A percentile compares a stretch with the other conserved stretches of the same genome.
phyloP scores from a whole-genome alignment of 2,888 invertebrate genomes.

The Drosophila macrospina region DNA sequence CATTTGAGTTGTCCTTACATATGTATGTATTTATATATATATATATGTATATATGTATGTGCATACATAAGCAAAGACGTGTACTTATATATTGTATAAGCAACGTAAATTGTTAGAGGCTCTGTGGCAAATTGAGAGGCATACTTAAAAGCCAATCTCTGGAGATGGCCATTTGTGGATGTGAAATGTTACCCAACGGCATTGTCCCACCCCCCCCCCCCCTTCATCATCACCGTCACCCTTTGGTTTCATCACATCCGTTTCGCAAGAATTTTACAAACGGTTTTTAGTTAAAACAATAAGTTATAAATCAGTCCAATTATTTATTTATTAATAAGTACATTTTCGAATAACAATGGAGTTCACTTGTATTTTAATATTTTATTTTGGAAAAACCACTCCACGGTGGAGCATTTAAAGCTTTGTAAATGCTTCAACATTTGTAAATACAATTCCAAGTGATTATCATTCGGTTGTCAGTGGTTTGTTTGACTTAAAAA shows the following conservation, averaged over 20 bases:
- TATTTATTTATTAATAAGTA: not conserved
- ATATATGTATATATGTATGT: constrained; percentile 7
- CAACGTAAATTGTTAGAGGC: constrained; percentile 41
- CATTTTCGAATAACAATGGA: constrained; percentile 1
- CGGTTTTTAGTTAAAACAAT: constrained; percentile 15
- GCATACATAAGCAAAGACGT: constrained; percentile 17
- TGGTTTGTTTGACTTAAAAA: not conserved
- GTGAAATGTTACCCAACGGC: constrained; percentile 46
- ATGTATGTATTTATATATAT: not conserved
- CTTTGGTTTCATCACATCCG: not conserved
- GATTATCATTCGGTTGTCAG: not conserved
- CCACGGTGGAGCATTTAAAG: not conserved
- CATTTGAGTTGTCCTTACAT: constrained; percentile 64
- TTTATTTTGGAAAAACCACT: constrained; percentile 11
- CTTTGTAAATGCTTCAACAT: not conserved
- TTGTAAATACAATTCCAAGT: not conserved
- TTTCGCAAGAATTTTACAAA: constrained; percentile 11
- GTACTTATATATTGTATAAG: constrained; percentile 44
- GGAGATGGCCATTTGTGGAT: constrained; percentile 54
- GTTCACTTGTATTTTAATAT: not conserved
- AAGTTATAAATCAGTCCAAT: constrained; percentile 31
- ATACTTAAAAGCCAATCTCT: constrained; percentile 56
- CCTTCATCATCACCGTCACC: not conserved
- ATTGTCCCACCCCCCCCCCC: constrained; percentile 2
- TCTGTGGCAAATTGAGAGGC: constrained; percentile 33